Conservation (phyloP, 1,140 invertebrate genomes). For the Babylonia areolata region DNA sequence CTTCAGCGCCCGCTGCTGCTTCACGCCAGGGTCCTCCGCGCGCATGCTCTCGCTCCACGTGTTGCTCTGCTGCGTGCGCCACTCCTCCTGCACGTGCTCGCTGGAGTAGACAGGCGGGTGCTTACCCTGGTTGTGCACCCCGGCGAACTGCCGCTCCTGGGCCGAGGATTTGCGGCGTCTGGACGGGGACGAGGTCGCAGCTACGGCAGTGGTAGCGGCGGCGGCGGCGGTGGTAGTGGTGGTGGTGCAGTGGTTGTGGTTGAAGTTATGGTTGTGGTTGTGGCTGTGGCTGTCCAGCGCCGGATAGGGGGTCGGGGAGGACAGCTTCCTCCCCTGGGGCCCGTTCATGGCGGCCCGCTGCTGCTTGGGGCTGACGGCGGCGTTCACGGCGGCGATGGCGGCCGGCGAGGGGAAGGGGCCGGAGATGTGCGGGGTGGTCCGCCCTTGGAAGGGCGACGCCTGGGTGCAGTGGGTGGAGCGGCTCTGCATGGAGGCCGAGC, state of each 20-base stretch:
- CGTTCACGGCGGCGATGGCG: constrained; percentile 30
- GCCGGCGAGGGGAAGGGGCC: constrained; percentile 34
- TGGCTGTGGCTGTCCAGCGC: no score
- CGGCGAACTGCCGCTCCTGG: constrained; percentile 32
- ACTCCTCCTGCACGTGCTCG: constrained; percentile 30
- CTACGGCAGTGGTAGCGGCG: no score
- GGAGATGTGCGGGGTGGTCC: constrained; percentile 23
- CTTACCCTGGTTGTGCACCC: constrained; percentile 36
- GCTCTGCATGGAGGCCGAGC: constrained; percentile 31
- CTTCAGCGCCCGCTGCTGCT: constrained; percentile 24
- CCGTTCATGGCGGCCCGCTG: background rate
- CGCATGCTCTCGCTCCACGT: constrained; percentile 34
- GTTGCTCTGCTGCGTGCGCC: constrained; percentile 23
- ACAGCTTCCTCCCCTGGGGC: constrained; percentile 9
- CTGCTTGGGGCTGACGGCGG: constrained; percentile 30
- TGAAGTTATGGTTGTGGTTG: no score
- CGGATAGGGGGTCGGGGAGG: constrained; percentile 2
- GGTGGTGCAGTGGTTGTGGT: background rate
- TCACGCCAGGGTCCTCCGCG: constrained; percentile 12
- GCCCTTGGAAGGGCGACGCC: constrained; percentile 27
- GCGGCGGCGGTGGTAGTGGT: background rate
- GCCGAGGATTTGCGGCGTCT: constrained; percentile 9
- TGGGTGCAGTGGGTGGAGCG: constrained; percentile 24
- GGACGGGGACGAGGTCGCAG: background rate
- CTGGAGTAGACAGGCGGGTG: constrained; percentile 30